Percentiles rank a stretch among this genome's conserved stretches.
phyloP scores from a whole-genome alignment of 92 coral and sea anemone genomes.

The Siderastrea radians region DNA sequence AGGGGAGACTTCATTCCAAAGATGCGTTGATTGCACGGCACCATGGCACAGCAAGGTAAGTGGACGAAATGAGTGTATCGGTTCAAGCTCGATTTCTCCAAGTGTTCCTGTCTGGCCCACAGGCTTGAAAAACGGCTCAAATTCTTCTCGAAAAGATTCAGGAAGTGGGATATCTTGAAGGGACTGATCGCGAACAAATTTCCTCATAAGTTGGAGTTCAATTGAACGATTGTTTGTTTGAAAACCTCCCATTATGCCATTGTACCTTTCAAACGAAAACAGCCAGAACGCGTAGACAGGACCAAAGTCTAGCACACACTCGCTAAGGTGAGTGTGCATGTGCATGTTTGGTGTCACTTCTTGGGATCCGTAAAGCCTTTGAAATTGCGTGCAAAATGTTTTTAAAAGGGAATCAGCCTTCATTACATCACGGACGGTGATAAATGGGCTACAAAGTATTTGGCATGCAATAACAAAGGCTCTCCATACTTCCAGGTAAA shows the following conservation, averaged over 20 bases:
- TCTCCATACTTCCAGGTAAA: constrained; percentile 55
- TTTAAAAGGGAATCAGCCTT: constrained; percentile 6
- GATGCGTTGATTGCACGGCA: constrained; percentile 8
- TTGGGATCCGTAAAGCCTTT: constrained; percentile 53
- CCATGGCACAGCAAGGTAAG: constrained; percentile 32
- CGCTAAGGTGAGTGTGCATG: constrained; percentile 62
- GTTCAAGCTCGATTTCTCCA: not conserved
- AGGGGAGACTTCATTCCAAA: constrained; percentile 6
- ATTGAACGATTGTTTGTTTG: constrained; percentile 36
- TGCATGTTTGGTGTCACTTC: constrained; percentile 67
- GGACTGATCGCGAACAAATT: constrained; percentile 27
- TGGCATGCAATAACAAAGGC: constrained; percentile 53
- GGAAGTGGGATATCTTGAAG: constrained; percentile 42
- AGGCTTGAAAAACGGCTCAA: constrained; percentile 36
- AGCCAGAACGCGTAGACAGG: constrained; percentile 69
- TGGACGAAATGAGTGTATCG: not conserved
- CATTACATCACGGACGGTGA: constrained; percentile 27
- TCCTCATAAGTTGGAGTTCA: constrained; percentile 58
- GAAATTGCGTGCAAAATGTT: constrained; percentile 37
- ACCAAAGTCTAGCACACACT: constrained; percentile 68
- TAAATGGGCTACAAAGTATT: constrained; percentile 38
- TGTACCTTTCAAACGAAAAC: constrained; percentile 52
- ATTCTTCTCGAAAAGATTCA: constrained; percentile 19
- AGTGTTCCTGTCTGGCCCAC: constrained; percentile 31
- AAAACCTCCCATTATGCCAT: constrained; percentile 66